Percentiles rank a stretch among this genome's conserved stretches.
Conservation (phyloP, 2,888 invertebrate species). For the Scaptodrosophila latifasciaeformis region DNA sequence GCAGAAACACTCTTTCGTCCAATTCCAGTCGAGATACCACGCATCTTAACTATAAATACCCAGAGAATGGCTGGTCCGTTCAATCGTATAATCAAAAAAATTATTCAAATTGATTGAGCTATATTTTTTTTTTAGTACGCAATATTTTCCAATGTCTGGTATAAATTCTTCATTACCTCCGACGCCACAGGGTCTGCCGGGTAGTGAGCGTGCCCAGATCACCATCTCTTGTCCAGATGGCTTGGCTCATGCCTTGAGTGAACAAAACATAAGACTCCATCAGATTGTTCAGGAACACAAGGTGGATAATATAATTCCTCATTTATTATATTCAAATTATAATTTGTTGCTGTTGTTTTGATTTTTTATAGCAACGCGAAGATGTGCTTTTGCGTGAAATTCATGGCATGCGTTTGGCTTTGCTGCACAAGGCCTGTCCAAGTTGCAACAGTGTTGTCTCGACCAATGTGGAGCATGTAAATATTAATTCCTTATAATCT, state of each 20-base stretch:
- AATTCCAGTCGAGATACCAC: conserved; percentile 63
- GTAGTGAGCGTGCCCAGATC: conserved; percentile 71
- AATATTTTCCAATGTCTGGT: conserved; percentile 69
- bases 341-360: not conserved
- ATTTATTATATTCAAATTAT: not conserved
- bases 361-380: conserved; percentile 81
- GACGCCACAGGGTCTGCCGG: conserved; percentile 77
- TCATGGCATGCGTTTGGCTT: conserved; percentile 84
- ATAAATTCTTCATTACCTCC: conserved; percentile 75
- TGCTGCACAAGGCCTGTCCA: conserved; percentile 79
- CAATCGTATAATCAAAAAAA: no score
- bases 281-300: conserved; percentile 88
- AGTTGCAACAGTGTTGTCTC: conserved; percentile 78
- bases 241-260: conserved; percentile 74
- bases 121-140: conserved; percentile 54
- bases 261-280: conserved; percentile 80
- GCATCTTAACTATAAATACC: conserved; percentile 57
- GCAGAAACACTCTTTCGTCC: conserved; percentile 69
- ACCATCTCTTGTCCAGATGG: conserved; percentile 74
- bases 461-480: conserved; percentile 75
- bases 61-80: conserved; percentile 61
- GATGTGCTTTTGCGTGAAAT: conserved; percentile 86
- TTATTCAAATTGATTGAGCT: conserved; percentile 2
- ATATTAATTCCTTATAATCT: no score
- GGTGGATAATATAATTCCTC: no score